Evolutionary conservation across 2,113 vertebrate species (phyloP).

Genomic region (Heterotis niloticus): DNA sequence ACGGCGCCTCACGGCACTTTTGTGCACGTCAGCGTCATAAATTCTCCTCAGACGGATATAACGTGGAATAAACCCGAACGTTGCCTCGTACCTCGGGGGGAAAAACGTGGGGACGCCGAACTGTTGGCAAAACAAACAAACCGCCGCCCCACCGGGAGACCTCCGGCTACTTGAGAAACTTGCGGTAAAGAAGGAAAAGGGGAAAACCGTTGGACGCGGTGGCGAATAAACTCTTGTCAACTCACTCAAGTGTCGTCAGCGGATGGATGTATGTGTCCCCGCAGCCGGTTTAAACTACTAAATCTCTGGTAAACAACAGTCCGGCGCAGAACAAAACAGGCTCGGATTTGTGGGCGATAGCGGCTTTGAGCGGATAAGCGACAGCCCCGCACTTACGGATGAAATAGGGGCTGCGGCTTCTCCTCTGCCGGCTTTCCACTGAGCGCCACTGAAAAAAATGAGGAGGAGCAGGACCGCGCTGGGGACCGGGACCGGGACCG

Average conservation of each 20-base stretch:
- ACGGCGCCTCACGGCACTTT: no score
- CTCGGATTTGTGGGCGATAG: slow-evolving; percentile 29
- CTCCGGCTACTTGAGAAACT: slow-evolving; percentile 2
- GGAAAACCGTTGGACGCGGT: neutral
- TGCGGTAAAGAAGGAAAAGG: neutral
- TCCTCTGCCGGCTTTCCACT: slow-evolving; percentile 16
- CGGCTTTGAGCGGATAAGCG: slow-evolving; percentile 33
- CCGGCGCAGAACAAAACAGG: slow-evolving; percentile 30
- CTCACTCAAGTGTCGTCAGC: neutral
- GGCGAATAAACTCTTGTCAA: neutral
- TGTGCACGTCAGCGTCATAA: no score
- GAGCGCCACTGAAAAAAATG: slow-evolving; percentile 9
- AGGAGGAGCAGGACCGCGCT: neutral
- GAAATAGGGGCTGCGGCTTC: slow-evolving; percentile 32
- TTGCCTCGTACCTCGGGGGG: neutral
- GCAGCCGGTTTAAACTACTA: neutral
- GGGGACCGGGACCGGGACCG: neutral
- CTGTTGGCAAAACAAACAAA: neutral
- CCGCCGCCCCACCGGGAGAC: neutral
- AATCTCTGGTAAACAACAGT: slow-evolving; percentile 21
- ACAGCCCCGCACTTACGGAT: slow-evolving; percentile 30
- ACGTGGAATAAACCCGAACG: neutral
- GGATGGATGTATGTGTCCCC: slow-evolving; percentile 22
- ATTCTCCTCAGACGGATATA: neutral
- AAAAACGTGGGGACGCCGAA: neutral